Evolutionary conservation across 2,113 vertebrate species (phyloP).

Genomic region (Promerops cafer): DNA sequence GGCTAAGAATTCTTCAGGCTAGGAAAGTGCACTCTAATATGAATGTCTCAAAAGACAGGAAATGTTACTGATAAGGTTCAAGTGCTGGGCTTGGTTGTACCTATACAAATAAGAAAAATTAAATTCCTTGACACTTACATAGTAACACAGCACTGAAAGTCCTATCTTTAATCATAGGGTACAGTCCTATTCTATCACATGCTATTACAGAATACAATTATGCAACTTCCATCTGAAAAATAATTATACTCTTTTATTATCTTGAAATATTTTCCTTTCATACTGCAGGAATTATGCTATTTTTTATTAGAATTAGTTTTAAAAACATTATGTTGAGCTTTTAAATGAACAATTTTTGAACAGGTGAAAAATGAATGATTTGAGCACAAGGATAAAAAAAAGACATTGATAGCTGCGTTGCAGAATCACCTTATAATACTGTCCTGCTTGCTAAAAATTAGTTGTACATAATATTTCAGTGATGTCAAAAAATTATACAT

Average conservation of each 20-base stretch:
- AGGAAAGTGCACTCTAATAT: not conserved
- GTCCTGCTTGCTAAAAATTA: not conserved
- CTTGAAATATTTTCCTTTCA: not conserved
- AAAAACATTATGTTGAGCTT: not conserved
- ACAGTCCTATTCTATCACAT: not conserved
- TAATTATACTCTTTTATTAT: not conserved
- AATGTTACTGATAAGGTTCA: not conserved
- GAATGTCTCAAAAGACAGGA: not conserved
- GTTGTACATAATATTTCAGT: not conserved
- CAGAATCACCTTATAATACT: not conserved
- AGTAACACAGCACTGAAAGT: not conserved
- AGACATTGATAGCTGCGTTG: not conserved
- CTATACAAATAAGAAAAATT: not conserved
- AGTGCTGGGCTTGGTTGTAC: not conserved
- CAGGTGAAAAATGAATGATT: not conserved
- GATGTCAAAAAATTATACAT: not conserved
- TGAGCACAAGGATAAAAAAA: not conserved
- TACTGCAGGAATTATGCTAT: not conserved
- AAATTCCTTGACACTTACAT: not conserved
- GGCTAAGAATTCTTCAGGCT: not conserved
- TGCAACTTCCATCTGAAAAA: not conserved
- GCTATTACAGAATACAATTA: not conserved
- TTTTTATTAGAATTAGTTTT: not conserved
- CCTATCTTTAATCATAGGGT: not conserved
- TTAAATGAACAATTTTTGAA: not conserved